Evolutionary conservation across 2,888 invertebrate species (phyloP).

Genomic region (Melipona bicolor): DNA sequence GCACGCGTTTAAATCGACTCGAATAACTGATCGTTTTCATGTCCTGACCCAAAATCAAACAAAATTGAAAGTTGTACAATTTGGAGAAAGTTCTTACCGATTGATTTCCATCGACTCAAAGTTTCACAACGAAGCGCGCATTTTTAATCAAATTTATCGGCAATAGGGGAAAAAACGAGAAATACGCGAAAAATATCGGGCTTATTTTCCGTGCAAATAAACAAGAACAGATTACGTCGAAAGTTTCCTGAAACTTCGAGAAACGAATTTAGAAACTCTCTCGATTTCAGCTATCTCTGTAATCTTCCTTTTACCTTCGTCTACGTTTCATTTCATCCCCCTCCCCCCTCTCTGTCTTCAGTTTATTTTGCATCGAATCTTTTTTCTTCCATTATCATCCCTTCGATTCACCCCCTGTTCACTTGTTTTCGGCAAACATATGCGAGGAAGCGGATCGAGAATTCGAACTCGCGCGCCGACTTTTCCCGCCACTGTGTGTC

Average conservation of each 20-base stretch:
- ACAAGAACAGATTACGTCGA: conserved; percentile 22
- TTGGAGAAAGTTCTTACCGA: too few species aligned
- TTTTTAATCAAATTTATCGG: too few species aligned
- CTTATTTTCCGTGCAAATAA: neutral
- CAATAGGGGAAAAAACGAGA: neutral
- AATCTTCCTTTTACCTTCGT: conserved; percentile 25
- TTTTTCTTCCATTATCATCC: neutral
- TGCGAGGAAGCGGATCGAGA: conserved; percentile 16
- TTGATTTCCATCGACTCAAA: too few species aligned
- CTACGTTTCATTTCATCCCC: conserved; percentile 8
- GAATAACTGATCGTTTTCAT: too few species aligned
- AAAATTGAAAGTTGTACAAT: too few species aligned
- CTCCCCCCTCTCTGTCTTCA: neutral
- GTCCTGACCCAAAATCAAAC: too few species aligned
- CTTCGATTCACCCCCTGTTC: neutral
- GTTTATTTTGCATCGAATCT: neutral
- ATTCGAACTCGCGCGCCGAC: neutral
- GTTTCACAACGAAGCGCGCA: too few species aligned
- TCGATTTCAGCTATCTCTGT: neutral
- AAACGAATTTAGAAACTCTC: conserved; percentile 6
- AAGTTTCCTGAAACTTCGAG: conserved; percentile 21
- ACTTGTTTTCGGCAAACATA: neutral
- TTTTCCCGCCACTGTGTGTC: conserved; percentile 17
- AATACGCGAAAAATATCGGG: neutral
- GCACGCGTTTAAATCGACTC: too few species aligned